Evolutionary conservation across 2,888 invertebrate genomes (phyloP).

Genomic region (Chydorus sphaericus): DNA sequence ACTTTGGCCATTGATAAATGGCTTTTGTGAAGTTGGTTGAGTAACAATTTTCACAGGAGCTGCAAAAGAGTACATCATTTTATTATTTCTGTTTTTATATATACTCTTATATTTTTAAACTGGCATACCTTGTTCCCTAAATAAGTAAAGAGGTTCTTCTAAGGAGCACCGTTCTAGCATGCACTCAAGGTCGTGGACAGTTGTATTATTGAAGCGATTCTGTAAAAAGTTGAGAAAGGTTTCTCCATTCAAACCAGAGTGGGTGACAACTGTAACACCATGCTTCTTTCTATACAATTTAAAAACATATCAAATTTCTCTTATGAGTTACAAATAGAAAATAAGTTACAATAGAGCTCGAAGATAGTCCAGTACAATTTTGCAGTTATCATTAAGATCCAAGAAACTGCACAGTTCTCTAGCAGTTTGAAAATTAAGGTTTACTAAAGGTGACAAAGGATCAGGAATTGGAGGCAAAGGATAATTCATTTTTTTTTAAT

Average conservation of each 20-base stretch:
- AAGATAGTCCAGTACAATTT: neutral
- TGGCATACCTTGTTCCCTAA: neutral
- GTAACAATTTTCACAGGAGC: neutral
- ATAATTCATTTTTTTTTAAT: neutral
- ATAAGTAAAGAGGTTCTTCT: neutral
- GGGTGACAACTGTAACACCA: no score
- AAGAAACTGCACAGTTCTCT: neutral
- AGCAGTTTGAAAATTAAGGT: neutral
- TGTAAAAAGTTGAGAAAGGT: no score
- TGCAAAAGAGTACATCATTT: no score
- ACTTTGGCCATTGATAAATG: neutral
- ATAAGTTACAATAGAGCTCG: neutral
- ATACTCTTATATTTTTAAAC: no score
- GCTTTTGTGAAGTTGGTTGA: neutral
- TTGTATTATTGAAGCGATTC: no score
- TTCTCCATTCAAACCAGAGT: no score
- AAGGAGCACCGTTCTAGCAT: neutral
- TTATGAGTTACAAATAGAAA: no score
- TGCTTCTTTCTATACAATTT: no score
- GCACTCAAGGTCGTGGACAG: neutral
- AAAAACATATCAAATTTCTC: no score
- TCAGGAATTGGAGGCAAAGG: neutral
- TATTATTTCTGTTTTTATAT: no score
- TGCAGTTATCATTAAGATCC: neutral
- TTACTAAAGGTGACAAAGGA: neutral